Evolutionary conservation across 2,113 vertebrate genomes (phyloP).

Genomic region (Rafetus swinhoei): DNA sequence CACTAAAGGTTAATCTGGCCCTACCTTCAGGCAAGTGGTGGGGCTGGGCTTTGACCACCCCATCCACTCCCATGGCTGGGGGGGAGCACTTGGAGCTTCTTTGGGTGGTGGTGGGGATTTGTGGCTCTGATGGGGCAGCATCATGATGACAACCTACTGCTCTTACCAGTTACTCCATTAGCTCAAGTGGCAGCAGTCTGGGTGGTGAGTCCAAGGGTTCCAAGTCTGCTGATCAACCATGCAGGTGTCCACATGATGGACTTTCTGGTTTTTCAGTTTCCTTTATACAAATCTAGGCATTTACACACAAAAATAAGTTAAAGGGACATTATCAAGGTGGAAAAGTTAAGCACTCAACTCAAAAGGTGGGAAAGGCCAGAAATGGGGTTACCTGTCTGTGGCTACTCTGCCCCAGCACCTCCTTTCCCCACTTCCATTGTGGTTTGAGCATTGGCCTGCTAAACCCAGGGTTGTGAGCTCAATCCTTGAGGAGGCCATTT

Average conservation of each 20-base stretch:
- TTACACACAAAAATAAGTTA: rapidly evolving
- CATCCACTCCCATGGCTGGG: too few species aligned
- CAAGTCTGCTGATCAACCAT: not conserved
- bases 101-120: too few species aligned
- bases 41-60: too few species aligned
- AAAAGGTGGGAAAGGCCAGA: not conserved
- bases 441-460: too few species aligned
- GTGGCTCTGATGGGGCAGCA: too few species aligned
- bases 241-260: not conserved
- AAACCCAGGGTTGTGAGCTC: too few species aligned
- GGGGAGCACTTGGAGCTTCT: too few species aligned
- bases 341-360: not conserved
- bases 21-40: too few species aligned
- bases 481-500: too few species aligned
- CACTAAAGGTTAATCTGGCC: too few species aligned
- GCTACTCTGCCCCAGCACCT: not conserved
- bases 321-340: not conserved
- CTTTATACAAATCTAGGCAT: not conserved
- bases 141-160: rapidly evolving
- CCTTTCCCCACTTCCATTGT: too few species aligned
- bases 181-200: rapidly evolving
- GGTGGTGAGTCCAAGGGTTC: rapidly evolving
- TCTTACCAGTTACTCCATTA: not conserved
- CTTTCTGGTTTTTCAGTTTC: not conserved
- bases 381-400: not conserved